Percentiles rank a stretch among this genome's conserved stretches.
Evolutionary conservation across 1,140 invertebrate genomes (phyloP).

Genomic region (Rhynchophorus ferrugineus): DNA sequence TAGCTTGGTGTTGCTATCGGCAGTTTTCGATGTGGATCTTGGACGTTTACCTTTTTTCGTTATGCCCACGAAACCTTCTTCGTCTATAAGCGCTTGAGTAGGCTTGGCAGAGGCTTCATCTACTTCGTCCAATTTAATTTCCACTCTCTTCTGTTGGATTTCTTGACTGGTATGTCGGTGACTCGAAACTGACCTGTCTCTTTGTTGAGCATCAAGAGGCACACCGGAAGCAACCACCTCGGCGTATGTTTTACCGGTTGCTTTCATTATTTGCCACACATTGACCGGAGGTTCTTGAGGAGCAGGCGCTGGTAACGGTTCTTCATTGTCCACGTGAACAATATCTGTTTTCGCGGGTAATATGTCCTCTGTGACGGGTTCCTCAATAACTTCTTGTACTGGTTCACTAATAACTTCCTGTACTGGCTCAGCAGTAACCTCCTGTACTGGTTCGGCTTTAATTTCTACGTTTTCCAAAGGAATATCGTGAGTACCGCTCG

Average conservation of each 20-base stretch:
- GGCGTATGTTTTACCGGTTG: slow-evolving; percentile 50
- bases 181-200: slow-evolving; percentile 11
- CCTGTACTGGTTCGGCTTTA: slow-evolving; percentile 13
- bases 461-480: slow-evolving; percentile 11
- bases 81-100: slow-evolving; percentile 34
- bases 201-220: slow-evolving; percentile 13
- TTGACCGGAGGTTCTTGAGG: background rate
- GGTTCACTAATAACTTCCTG: slow-evolving; percentile 16
- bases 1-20: background rate
- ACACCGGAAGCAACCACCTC: slow-evolving; percentile 46
- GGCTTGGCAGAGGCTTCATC: background rate
- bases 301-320: background rate
- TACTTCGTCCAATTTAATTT: slow-evolving; percentile 3
- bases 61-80: slow-evolving; percentile 39
- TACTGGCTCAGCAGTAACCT: background rate
- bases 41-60: slow-evolving; percentile 41
- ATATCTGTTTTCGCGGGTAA: background rate
- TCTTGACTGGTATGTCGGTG: slow-evolving; percentile 5
- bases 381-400: slow-evolving; percentile 6
- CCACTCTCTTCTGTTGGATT: background rate
- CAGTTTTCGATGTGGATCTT: slow-evolving; percentile 27
- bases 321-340: background rate
- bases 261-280: slow-evolving; percentile 41
- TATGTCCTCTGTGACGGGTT: background rate
- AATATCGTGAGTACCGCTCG: slow-evolving; percentile 8